Conservation (phyloP, 2,113 vertebrate genomes). For the Motacilla alba region DNA sequence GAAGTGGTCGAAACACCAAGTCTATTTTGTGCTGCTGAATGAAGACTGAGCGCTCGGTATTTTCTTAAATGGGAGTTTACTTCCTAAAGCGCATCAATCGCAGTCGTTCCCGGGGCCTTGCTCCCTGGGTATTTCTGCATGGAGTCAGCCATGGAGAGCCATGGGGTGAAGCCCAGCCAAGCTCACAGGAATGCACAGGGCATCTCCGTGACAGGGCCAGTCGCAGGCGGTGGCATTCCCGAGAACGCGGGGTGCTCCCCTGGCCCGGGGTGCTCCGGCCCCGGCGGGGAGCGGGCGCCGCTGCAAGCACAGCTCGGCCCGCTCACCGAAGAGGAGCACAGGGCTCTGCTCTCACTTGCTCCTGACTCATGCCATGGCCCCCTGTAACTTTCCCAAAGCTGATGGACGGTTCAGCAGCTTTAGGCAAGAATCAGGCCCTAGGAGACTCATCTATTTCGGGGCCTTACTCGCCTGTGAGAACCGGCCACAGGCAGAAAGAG, state of each 20-base stretch:
- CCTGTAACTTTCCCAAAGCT: background rate
- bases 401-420: background rate
- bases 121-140: background rate
- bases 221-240: background rate
- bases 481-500: constrained; percentile 28
- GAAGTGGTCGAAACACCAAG: background rate
- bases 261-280: background rate
- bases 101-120: background rate
- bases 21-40: background rate
- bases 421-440: background rate
- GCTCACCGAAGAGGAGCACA: background rate
- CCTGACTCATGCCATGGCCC: background rate
- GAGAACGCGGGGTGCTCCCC: background rate
- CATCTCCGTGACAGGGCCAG: background rate
- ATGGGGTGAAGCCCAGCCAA: background rate
- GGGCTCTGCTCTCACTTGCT: background rate
- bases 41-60: background rate
- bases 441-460: background rate
- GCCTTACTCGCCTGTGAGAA: background rate
- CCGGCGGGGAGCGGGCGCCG: background rate
- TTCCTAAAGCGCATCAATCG: background rate
- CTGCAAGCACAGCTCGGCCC: background rate
- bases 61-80: background rate
- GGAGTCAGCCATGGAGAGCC: background rate
- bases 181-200: background rate